Conservation (phyloP, 2,113 vertebrate genomes). For the Cepphus grylle region DNA sequence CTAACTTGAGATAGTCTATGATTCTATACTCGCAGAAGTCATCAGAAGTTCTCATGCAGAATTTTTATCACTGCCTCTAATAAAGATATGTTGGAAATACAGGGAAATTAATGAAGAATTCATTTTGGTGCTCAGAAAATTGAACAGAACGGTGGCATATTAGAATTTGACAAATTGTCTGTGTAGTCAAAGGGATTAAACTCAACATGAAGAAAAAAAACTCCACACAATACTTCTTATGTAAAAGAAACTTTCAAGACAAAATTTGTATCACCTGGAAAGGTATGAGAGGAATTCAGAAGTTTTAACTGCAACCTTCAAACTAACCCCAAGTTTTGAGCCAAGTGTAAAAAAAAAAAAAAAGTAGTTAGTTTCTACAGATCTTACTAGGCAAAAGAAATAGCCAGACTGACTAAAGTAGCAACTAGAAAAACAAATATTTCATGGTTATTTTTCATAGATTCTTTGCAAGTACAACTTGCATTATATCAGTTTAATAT, state of each 20-base stretch:
- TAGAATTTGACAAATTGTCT: not conserved
- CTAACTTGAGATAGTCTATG: not conserved
- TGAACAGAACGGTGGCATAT: not conserved
- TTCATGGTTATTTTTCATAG: not conserved
- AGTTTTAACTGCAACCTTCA: not conserved
- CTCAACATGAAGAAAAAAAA: not conserved
- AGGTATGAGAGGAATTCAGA: not conserved
- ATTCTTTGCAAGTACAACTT: not conserved
- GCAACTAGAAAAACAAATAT: not conserved
- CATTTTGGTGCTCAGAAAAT: not conserved
- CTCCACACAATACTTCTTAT: not conserved
- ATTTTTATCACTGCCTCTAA: not conserved
- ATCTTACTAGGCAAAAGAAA: not conserved
- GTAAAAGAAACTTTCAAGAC: not conserved
- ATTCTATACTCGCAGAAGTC: not conserved
- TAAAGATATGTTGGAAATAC: not conserved
- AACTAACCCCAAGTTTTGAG: not conserved
- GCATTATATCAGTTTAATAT: not conserved
- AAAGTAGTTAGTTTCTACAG: not conserved
- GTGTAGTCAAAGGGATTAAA: not conserved
- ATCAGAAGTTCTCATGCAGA: not conserved
- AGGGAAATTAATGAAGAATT: not conserved
- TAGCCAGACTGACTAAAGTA: not conserved
- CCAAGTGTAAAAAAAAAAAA: not conserved
- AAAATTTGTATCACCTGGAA: not conserved